Percentiles rank a stretch among this genome's conserved stretches.
Conservation (phyloP, 2,113 vertebrate genomes). For the Potamarius usumacintae region DNA sequence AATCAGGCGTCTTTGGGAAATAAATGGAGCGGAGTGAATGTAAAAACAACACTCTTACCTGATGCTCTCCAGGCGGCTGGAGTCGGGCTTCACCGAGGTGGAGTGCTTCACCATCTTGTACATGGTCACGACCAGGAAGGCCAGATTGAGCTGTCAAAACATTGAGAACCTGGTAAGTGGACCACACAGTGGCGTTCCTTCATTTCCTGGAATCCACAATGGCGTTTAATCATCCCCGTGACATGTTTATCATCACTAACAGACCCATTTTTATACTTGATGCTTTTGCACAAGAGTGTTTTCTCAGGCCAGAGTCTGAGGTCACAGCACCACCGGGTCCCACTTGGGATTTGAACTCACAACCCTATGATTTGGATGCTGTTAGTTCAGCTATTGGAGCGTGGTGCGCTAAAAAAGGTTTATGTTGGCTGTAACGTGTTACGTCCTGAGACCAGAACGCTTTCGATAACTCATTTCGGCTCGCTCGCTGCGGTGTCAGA, state of each 20-base stretch:
- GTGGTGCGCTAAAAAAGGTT: conserved; percentile 10
- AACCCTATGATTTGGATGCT: conserved; percentile 27
- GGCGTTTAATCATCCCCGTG: conserved; percentile 36
- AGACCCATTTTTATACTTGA: conserved; percentile 27
- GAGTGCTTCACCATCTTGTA: conserved; percentile 99
- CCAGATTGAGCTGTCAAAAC: conserved; percentile 95
- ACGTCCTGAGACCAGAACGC: conserved; percentile 6
- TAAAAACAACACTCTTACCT: conserved; percentile 79
- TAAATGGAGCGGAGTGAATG: background rate
- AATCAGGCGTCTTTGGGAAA: background rate
- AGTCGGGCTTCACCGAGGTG: conserved; percentile 98
- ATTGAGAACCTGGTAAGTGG: conserved; percentile 67
- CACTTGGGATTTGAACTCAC: conserved; percentile 28
- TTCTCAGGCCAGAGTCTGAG: conserved; percentile 33
- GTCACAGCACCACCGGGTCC: conserved; percentile 23
- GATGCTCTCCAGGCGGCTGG: conserved; percentile 97
- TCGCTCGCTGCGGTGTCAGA: conserved; percentile 14
- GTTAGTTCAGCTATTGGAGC: conserved; percentile 35
- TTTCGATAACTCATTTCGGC: conserved; percentile 33
- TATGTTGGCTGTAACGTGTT: conserved; percentile 24
- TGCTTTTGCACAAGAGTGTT: conserved; percentile 34
- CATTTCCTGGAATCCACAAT: conserved; percentile 51
- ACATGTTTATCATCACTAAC: conserved; percentile 40
- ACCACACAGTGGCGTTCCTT: conserved; percentile 58
- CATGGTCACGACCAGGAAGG: conserved; percentile 96